Evolutionary conservation across 2,888 invertebrate species (phyloP), one percentile per base, ranked within the genome.

Genomic region (Leucoptera coffeella): DNA sequence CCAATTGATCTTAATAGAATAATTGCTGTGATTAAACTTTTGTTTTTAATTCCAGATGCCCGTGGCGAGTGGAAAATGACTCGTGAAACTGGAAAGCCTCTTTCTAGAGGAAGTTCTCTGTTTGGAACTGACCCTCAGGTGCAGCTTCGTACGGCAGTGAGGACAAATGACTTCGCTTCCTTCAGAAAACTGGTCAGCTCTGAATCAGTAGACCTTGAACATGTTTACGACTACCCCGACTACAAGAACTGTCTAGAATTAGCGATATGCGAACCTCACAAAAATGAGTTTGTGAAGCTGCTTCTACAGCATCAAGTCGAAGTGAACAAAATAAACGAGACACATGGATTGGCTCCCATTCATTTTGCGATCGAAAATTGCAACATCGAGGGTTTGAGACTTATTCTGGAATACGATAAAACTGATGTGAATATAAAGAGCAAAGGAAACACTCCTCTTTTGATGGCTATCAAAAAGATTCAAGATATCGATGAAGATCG

Each of bases 341-440:
- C 59, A 2, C 67, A 75, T 27, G 61, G 73, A 10, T 74, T 73
- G 33, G 75, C 78, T n/a, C 78, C 82, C 0, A 58, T 84, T 33
- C 82, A 84, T 48, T 77, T 78, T 32, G 80, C 80, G 3, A 69
- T 75, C 1, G 74, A 76, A 41, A 60, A 54, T 25, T 74, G 74
- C 12, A 67, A 73, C 32, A 43, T 57, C 4, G 59, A 64, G 22
- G 67, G 69, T 6, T 39, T 80, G 22, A 45, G 53, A 32, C 45
- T 47, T 1, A 43, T 80, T 10, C 36, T 78, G 14, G 59, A 69
- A 23, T 56, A 64, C 30, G 56, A 62, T 12, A 45, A 57, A 31
- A 65, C 67, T 23, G 61, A 76, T 32, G 54, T 75, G 1, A 73
- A 76, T 37, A 43, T 64, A 10, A 59, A 62, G 38, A 69, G 55